phyloP scores from a whole-genome alignment of 2,888 invertebrate species.

The Orthosia incerta region DNA sequence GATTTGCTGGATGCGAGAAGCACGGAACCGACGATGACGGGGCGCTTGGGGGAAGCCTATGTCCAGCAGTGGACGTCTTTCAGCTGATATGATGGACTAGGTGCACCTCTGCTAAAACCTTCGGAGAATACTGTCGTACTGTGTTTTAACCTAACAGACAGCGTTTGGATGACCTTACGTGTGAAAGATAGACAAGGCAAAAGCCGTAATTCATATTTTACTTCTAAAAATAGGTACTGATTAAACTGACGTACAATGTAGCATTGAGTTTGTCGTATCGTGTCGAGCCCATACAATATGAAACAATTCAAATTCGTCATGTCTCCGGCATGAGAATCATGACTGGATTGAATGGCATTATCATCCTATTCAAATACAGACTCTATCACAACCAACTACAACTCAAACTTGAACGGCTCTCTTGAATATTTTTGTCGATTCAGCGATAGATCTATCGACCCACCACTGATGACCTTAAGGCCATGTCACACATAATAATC shows the following conservation, averaged over 20 bases:
- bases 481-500: conserved; percentile 16
- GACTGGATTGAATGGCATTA: conserved; percentile 10
- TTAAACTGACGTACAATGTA: background rate
- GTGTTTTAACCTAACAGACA: too few species aligned
- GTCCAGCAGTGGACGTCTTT: too few species aligned
- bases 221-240: background rate
- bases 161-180: too few species aligned
- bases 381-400: conserved; percentile 11
- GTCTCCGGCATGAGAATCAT: conserved; percentile 40
- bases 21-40: too few species aligned
- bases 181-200: background rate
- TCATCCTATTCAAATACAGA: conserved; percentile 3
- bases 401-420: background rate
- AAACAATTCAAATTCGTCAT: conserved; percentile 7
- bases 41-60: too few species aligned
- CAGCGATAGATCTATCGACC: conserved; percentile 54
- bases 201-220: background rate
- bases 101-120: too few species aligned
- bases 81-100: too few species aligned
- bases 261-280: background rate
- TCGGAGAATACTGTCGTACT: too few species aligned
- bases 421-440: conserved; percentile 47
- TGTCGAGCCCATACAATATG: background rate
- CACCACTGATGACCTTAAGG: conserved; percentile 29
- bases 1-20: too few species aligned